phyloP scores from a whole-genome alignment of 2,797 vertebrate species.

The Spatula clypeata region DNA sequence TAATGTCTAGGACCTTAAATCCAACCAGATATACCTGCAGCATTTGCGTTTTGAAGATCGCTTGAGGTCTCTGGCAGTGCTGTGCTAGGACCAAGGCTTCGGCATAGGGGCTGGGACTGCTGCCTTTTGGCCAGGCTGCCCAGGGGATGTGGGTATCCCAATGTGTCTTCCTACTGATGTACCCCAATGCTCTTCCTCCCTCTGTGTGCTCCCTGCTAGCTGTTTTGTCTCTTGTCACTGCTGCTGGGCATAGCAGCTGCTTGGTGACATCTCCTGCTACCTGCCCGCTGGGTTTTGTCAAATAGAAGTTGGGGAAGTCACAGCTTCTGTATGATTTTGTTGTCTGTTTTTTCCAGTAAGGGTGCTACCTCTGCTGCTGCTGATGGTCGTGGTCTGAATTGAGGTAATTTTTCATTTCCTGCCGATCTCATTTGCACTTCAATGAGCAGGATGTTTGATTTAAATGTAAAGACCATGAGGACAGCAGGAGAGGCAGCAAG shows the following conservation, averaged over 20 bases:
- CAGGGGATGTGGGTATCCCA: fast-evolving
- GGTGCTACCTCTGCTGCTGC: not conserved
- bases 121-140: not conserved
- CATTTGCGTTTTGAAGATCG: not conserved
- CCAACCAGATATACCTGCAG: fast-evolving
- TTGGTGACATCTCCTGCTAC: not conserved
- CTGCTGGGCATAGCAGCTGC: not conserved
- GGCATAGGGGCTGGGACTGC: not conserved
- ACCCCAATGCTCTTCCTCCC: not conserved
- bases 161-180: too few relatives aligned
- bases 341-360: not conserved
- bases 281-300: not conserved
- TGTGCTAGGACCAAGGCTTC: fast-evolving
- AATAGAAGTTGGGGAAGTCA: not conserved
- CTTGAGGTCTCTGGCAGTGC: fast-evolving
- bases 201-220: fast-evolving
- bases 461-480: not conserved
- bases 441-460: not conserved
- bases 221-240: not conserved
- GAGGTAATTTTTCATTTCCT: not conserved
- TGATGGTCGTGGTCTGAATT: not conserved
- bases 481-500: constrained; percentile 2
- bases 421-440: not conserved
- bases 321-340: fast-evolving
- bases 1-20: not conserved